Evolutionary conservation across 2,888 invertebrate species (phyloP), one percentile per base, ranked within the genome.

Genomic region (Cantharis rufa): DNA sequence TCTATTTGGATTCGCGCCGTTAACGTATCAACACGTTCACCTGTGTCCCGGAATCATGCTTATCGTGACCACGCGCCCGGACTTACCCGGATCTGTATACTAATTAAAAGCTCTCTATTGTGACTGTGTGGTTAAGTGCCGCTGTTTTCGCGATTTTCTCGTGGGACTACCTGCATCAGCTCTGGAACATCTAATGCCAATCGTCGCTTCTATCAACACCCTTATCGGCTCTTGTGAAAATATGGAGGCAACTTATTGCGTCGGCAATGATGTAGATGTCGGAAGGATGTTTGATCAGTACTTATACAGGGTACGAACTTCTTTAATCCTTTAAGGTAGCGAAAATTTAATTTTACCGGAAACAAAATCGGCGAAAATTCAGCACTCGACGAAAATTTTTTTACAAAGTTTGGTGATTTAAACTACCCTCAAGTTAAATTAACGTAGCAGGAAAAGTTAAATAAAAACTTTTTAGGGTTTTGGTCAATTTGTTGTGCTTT

Each of bases 251-350:
- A 91, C 91, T 84, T 92, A 92, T 86, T 90, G 91, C 88, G 90
- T 91, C 86, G 91, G 91, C 83, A 90, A 89, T 86, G 90, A 89
- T 87, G 87, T 88, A 85, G 91, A 91, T 86, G 90, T 91, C 84
- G 90, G 90, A 90, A 90, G 91, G 86, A 92, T 92, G 92, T 92
- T 92, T 86, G 92, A 92, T 87, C 92, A 92, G 89, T 92, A 91
- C 87, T 88, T 91, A 82, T 91, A 92, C 87, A 92, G 92, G 92
- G 92, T 92, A 88, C 82, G 80, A 71, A 75, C 32, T 76, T 72
- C 71, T 70, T 68, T 68, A 61, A 70, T 21, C 70, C 64, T 66
- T 66, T 66, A 66, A 66, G 64, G 64, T 66, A 66, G 64, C 64
- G 64, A 66, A 66, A 66, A 66, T 66, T 66, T 66, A 66, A 66